These are phyloP conservation scores for Coelopa frigida DNA, from an alignment of 1,140 invertebrate species.

Conservation along the genomic window DNA sequence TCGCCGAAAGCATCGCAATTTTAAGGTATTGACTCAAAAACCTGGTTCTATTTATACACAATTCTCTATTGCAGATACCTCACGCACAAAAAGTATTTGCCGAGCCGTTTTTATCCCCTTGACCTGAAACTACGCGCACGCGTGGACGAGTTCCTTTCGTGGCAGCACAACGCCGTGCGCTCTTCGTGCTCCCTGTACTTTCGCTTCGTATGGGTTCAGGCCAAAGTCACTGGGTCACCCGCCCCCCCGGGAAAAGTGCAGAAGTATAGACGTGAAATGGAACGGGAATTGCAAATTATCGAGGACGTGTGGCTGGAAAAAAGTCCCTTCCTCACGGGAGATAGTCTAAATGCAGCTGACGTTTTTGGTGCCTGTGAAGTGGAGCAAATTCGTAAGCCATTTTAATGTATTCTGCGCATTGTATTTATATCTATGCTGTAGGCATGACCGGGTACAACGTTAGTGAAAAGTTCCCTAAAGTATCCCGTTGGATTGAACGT, in stretches of 20 bases:
- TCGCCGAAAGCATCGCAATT: slow-evolving; percentile 69
- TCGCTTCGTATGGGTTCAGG: slow-evolving; percentile 50
- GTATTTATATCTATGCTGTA: slow-evolving; percentile 21
- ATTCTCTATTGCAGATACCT: slow-evolving; percentile 20
- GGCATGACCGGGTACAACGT: slow-evolving; percentile 56
- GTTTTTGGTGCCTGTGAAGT: slow-evolving; percentile 71
- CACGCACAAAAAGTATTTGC: slow-evolving; percentile 35
- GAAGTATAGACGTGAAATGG: slow-evolving; percentile 40
- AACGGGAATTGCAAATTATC: slow-evolving; percentile 51
- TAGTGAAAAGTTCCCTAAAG: slow-evolving; percentile 48
- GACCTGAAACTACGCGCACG: slow-evolving; percentile 56
- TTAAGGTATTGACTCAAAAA: slow-evolving; percentile 29
- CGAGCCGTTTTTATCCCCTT: slow-evolving; percentile 64
- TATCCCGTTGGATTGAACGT: slow-evolving; percentile 56
- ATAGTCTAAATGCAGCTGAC: slow-evolving; percentile 66
- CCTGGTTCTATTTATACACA: background rate
- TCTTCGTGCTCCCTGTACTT: slow-evolving; percentile 60
- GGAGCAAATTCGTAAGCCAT: slow-evolving; percentile 64
- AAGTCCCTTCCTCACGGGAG: slow-evolving; percentile 57
- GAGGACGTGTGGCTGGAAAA: slow-evolving; percentile 56
- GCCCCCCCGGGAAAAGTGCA: slow-evolving; percentile 43
- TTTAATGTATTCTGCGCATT: slow-evolving; percentile 3
- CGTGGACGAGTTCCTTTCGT: slow-evolving; percentile 78
- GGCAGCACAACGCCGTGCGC: slow-evolving; percentile 72
- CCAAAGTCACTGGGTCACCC: slow-evolving; percentile 46